Conservation (phyloP, 2,888 invertebrate species). For the Cryptophagus acutangulus region DNA sequence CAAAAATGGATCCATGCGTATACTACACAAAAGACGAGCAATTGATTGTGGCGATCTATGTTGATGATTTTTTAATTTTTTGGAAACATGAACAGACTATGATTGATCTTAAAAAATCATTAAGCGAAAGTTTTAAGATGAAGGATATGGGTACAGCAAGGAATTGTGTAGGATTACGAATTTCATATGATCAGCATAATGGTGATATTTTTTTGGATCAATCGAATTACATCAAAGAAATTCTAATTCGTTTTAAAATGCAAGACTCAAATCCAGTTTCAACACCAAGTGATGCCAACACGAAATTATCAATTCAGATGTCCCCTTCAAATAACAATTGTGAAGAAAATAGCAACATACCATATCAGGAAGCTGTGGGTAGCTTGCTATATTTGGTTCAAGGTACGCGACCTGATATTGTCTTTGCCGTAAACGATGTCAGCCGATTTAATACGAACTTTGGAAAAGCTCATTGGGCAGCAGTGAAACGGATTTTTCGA, state of each 20-base stretch:
- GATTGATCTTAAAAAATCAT: neutral
- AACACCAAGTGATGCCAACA: conserved; percentile 2
- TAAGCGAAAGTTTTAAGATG: conserved; percentile 11
- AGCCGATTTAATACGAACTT: conserved; percentile 10
- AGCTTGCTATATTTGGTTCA: conserved; percentile 8
- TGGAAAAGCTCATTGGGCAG: conserved; percentile 9
- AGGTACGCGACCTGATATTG: conserved; percentile 13
- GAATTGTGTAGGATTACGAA: conserved; percentile 12
- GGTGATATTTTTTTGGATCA: conserved; percentile 11
- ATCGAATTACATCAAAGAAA: conserved; percentile 7
- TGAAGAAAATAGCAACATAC: conserved; percentile 2
- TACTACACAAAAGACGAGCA: conserved; percentile 5
- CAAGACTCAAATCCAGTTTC: conserved; percentile 4
- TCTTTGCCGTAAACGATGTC: conserved; percentile 7
- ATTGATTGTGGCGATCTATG: neutral
- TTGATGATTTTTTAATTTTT: conserved; percentile 7
- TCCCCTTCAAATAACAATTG: neutral
- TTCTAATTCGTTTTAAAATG: conserved; percentile 8
- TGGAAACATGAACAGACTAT: neutral
- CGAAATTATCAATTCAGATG: conserved; percentile 10
- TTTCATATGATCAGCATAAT: conserved; percentile 9
- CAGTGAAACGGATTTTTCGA: conserved; percentile 11
- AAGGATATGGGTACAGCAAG: conserved; percentile 12
- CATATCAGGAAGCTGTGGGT: conserved; percentile 16
- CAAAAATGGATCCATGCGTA: conserved; percentile 12